These are phyloP conservation scores for Leucophenga maculata DNA, from an alignment of 2,888 invertebrate species.

Conservation along the genomic window DNA sequence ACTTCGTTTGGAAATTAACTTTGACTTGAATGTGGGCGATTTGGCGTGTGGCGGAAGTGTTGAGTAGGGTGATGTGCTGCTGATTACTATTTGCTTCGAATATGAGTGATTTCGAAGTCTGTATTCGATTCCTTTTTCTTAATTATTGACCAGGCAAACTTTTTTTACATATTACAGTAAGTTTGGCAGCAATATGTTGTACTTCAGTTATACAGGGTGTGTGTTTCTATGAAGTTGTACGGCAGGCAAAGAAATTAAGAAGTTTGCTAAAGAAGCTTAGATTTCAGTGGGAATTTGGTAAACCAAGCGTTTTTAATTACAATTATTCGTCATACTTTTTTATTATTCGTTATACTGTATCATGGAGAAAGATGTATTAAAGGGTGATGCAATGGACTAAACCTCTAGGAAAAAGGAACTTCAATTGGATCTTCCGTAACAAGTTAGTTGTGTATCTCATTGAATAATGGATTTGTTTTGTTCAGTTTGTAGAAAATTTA, in stretches of 20 bases:
- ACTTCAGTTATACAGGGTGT: slow-evolving; percentile 27
- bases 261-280: background rate
- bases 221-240: background rate
- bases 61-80: slow-evolving; percentile 29
- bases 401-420: no score
- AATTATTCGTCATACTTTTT: no score
- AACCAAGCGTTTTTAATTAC: no score
- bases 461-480: no score
- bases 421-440: no score
- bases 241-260: background rate
- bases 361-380: no score
- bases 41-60: background rate
- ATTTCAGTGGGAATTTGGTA: background rate
- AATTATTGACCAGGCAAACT: slow-evolving; percentile 50
- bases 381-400: no score
- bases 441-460: no score
- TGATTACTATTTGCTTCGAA: background rate
- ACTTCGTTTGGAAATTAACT: slow-evolving; percentile 2
- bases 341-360: no score
- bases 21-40: background rate
- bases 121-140: slow-evolving; percentile 52
- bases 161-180: slow-evolving; percentile 27
- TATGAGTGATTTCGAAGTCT: slow-evolving; percentile 28
- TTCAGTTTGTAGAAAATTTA: no score
- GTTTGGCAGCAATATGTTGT: slow-evolving; percentile 11